phyloP scores from a whole-genome alignment of 1,140 invertebrate genomes.

The Drosophila parabipectinata region DNA sequence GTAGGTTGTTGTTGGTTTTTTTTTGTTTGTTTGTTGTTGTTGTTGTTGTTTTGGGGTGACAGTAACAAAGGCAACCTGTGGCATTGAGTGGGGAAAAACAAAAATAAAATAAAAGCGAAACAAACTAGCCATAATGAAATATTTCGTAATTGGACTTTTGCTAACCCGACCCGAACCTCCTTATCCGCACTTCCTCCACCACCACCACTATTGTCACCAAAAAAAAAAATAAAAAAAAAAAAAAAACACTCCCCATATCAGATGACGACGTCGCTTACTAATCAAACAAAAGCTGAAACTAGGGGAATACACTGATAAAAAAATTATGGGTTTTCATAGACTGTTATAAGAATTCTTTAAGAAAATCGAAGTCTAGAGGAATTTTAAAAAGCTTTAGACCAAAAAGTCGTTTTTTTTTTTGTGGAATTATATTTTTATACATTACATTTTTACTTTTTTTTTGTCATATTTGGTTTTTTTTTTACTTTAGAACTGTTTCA shows the following conservation, averaged over 20 bases:
- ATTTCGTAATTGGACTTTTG: conserved; percentile 48
- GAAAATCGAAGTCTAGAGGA: background rate
- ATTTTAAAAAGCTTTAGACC: too few species aligned
- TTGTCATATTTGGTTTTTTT: too few species aligned
- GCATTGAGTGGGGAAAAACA: conserved; percentile 27
- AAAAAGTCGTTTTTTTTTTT: too few species aligned
- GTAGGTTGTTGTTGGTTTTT: conserved; percentile 18
- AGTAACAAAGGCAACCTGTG: conserved; percentile 47
- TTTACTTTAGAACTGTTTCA: too few species aligned
- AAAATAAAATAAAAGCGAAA: conserved; percentile 2
- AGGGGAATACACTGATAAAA: conserved; percentile 5
- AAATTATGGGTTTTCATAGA: background rate
- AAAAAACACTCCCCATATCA: conserved; percentile 6
- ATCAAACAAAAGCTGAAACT: conserved; percentile 32
- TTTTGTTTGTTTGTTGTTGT: conserved; percentile 5
- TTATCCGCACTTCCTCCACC: conserved; percentile 30
- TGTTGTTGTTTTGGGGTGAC: background rate
- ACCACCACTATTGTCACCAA: too few species aligned
- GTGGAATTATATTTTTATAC: too few species aligned
- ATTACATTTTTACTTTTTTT: too few species aligned
- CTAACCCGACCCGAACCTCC: conserved; percentile 30
- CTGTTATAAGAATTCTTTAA: background rate
- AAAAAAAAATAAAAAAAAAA: background rate
- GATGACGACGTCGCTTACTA: conserved; percentile 26
- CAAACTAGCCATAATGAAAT: conserved; percentile 30